These are phyloP conservation scores for Percopsis omiscomaycus DNA, from an alignment of 2,797 vertebrate genomes.

Conservation along the genomic window DNA sequence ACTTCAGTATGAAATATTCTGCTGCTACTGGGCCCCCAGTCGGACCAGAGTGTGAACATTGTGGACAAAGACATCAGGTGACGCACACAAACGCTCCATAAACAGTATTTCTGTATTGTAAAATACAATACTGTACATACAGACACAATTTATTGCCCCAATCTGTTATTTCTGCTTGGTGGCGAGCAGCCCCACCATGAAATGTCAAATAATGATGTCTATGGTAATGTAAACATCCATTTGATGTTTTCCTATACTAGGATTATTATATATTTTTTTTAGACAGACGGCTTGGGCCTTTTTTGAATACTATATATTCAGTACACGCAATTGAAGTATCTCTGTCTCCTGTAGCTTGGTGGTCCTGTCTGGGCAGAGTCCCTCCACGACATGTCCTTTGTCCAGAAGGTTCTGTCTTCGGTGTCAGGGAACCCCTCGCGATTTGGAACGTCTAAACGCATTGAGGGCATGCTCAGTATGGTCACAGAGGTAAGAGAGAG, in stretches of 20 bases:
- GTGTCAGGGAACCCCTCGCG: conserved; percentile 80
- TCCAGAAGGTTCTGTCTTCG: conserved; percentile 78
- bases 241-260: too few species aligned
- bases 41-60: conserved; percentile 82
- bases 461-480: conserved; percentile 88
- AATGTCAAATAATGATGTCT: too few species aligned
- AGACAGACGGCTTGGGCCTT: too few species aligned
- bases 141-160: background rate
- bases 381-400: conserved; percentile 82
- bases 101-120: background rate
- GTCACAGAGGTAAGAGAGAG: conserved; percentile 79
- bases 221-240: too few species aligned
- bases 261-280: too few species aligned
- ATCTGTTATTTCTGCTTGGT: too few species aligned
- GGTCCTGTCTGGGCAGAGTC: conserved; percentile 90
- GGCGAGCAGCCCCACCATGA: too few species aligned
- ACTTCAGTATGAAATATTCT: conserved; percentile 86
- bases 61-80: conserved; percentile 89
- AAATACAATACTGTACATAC: background rate
- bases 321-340: background rate
- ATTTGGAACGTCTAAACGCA: conserved; percentile 84
- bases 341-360: conserved; percentile 73
- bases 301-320: too few species aligned
- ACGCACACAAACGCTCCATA: background rate
- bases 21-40: conserved; percentile 85